A percentile compares a stretch with the other conserved stretches of the same genome.
These are phyloP conservation scores for Leptopilina boulardi DNA, from an alignment of 1,140 invertebrate genomes.

Conservation along the genomic window DNA sequence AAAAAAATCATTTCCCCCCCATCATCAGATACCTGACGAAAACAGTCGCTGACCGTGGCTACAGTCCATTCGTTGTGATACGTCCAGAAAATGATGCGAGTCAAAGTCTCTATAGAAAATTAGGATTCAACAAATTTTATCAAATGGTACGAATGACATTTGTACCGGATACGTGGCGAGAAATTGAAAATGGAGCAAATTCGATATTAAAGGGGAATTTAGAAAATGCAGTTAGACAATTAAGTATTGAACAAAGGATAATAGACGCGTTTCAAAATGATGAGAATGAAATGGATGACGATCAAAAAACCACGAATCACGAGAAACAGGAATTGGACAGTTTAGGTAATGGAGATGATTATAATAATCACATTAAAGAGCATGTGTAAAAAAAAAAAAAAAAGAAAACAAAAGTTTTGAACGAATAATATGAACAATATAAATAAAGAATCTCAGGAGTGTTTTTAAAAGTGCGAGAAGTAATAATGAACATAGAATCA, in stretches of 20 bases:
- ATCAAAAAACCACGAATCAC: constrained; percentile 47
- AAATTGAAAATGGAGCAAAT: constrained; percentile 55
- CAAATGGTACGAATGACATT: constrained; percentile 86
- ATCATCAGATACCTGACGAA: constrained; percentile 78
- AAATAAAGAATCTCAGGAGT: constrained; percentile 14
- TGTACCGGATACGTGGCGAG: constrained; percentile 75
- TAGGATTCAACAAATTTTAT: constrained; percentile 86
- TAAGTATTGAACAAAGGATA: constrained; percentile 65
- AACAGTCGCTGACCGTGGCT: constrained; percentile 84
- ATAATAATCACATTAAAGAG: constrained; percentile 52
- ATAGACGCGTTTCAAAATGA: constrained; percentile 59
- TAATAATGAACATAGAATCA: not conserved
- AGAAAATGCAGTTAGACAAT: constrained; percentile 66
- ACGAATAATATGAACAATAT: constrained; percentile 20
- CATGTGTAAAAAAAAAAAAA: constrained; percentile 55
- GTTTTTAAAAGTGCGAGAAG: not conserved
- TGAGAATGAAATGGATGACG: constrained; percentile 52
- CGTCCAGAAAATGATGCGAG: constrained; percentile 90
- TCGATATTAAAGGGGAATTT: constrained; percentile 63
- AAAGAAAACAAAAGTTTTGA: too few species aligned
- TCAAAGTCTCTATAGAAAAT: constrained; percentile 85
- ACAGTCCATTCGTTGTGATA: constrained; percentile 89
- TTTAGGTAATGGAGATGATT: constrained; percentile 24
- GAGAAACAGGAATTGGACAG: constrained; percentile 45
- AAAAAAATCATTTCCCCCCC: not conserved